Evolutionary conservation across 2,113 vertebrate genomes (phyloP).

Genomic region (Oryzias javanicus): DNA sequence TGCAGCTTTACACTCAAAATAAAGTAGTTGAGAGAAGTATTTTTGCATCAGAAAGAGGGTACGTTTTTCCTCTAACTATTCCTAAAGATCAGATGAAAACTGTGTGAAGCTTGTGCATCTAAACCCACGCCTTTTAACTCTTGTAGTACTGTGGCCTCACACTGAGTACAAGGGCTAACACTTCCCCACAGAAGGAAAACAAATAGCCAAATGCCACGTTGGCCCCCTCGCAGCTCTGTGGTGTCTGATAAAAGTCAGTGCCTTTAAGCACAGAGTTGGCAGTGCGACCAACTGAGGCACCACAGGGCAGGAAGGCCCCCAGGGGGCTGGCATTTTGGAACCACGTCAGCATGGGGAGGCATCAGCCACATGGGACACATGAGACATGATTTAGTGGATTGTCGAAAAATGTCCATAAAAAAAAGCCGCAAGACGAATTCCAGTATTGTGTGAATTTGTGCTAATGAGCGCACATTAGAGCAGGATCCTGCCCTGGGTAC

Average conservation of each 20-base stretch:
- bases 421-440: constrained; percentile 5
- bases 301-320: constrained; percentile 65
- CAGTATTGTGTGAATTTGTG: background rate
- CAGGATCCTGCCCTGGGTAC: background rate
- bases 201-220: constrained; percentile 57
- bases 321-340: constrained; percentile 66
- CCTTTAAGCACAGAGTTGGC: constrained; percentile 60
- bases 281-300: constrained; percentile 59
- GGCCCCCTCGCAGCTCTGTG: constrained; percentile 44
- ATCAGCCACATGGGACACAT: constrained; percentile 38
- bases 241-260: constrained; percentile 63
- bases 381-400: background rate
- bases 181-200: constrained; percentile 25
- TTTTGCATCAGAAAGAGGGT: too few relatives aligned
- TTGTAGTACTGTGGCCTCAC: constrained; percentile 21
- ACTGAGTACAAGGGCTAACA: constrained; percentile 15
- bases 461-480: background rate
- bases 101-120: constrained; percentile 1
- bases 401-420: constrained; percentile 2
- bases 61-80: too few relatives aligned
- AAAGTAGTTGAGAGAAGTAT: too few relatives aligned
- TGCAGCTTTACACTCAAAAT: too few relatives aligned
- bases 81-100: background rate
- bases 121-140: background rate
- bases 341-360: constrained; percentile 40